Base-by-base conservation (phyloP, 2,888 invertebrate species). In the Caenorhabditis angaria region DNA sequence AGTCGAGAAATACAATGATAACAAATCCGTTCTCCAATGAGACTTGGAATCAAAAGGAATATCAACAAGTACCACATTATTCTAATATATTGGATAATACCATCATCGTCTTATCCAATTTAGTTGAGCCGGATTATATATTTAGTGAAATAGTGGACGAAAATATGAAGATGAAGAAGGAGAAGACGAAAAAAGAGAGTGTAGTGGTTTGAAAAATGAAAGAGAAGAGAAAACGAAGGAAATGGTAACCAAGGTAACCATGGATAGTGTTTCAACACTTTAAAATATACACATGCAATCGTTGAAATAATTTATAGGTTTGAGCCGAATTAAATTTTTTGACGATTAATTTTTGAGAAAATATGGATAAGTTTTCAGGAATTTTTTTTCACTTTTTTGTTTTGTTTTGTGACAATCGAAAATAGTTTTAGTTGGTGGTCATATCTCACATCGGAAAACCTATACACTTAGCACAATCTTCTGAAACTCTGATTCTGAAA, bases 1-100 rank as follows among this genome's bases (percentile, higher is more conserved):
- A 70, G 14, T n/a, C 61, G 56, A 35, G 48, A 65, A n/a, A 70
- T 65, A 65, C 70, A 70, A 53, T 70, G 70, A 58, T 70, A 70
- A 32, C 70, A 70, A 35, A 24, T 50, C 12, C 2, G 6, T 22
- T 50, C 50, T 22, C 50, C 50, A 6, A 18, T 18, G 14, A 41
- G 14, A 5, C 10, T 2, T 3, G 14, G 2, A 3, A 41, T 41
- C 41, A 5, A 14, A 41, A 41, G 6, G 18, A 41, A 41, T 14
- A n/a, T n/a, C n/a, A 41, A 5, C 6, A 41, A 41, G 14, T 41
- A 12, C 18, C 6, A 14, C 10, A 41, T 32, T 32, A 12, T 32
- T 32, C 6, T 32, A 8, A 32, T 32, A 32, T 32, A 32, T 32
- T 32, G 32, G n/a, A n/a, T n/a, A n/a, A n/a, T n/a, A n/a, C n/a